phyloP scores from a whole-genome alignment of 1,140 invertebrate species.

The Brachionus manjavacas region DNA sequence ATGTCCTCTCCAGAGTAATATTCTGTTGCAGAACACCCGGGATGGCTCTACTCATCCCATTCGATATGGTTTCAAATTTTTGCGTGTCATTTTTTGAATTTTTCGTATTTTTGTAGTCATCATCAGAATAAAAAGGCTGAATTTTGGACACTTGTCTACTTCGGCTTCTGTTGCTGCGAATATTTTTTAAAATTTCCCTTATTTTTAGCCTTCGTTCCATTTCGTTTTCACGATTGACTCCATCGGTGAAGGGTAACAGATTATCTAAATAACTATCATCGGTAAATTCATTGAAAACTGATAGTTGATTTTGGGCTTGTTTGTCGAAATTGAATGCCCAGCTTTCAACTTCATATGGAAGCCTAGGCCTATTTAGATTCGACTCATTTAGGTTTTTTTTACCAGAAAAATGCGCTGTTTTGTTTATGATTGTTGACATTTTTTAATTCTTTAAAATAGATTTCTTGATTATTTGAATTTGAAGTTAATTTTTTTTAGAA shows the following conservation, averaged over 20 bases:
- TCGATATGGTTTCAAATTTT: neutral
- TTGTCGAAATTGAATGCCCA: conserved; percentile 7
- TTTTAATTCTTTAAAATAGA: neutral
- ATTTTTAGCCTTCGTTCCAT: neutral
- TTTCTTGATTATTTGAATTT: neutral
- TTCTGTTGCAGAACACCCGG: conserved; percentile 26
- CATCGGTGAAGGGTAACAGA: neutral
- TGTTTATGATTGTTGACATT: neutral
- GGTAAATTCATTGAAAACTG: neutral
- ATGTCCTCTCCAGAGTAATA: neutral
- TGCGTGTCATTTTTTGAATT: neutral
- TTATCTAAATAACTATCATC: conserved; percentile 1
- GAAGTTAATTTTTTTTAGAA: neutral
- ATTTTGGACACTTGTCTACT: neutral
- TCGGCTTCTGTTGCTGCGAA: neutral
- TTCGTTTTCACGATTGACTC: neutral
- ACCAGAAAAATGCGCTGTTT: neutral
- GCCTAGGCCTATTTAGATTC: neutral
- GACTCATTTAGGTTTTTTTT: neutral
- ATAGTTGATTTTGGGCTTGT: neutral
- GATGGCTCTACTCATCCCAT: conserved; percentile 7
- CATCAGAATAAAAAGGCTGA: neutral
- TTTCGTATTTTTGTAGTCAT: neutral
- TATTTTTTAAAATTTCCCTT: neutral
- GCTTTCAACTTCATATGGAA: neutral